A percentile compares a stretch with the other conserved stretches of the same genome.
These are phyloP conservation scores for Pegoplata infirma DNA, from an alignment of 2,888 invertebrate species.

Conservation along the genomic window DNA sequence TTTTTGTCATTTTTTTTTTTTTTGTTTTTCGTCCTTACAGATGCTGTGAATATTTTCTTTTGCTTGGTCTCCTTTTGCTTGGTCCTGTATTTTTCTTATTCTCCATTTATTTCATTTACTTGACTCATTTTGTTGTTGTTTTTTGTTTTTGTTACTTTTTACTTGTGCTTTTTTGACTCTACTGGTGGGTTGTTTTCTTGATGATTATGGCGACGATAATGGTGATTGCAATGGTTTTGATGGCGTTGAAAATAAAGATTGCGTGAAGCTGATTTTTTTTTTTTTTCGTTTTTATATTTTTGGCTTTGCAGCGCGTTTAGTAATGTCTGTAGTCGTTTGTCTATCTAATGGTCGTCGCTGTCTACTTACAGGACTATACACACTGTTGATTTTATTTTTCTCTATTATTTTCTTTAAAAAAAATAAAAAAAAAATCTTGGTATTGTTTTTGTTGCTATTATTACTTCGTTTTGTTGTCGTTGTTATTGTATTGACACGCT, in stretches of 20 bases:
- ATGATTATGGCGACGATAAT: conserved; percentile 78
- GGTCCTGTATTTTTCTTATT: neutral
- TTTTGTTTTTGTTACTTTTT: conserved; percentile 45
- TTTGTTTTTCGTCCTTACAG: neutral
- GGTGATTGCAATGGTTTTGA: conserved; percentile 77
- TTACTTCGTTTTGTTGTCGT: conserved; percentile 23
- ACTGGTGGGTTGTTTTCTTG: conserved; percentile 77
- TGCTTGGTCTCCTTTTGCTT: conserved; percentile 8
- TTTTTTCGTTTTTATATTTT: conserved; percentile 11
- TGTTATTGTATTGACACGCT: conserved; percentile 50
- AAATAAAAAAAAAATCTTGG: conserved; percentile 4
- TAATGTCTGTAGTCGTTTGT: conserved; percentile 50
- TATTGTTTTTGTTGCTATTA: conserved; percentile 41
- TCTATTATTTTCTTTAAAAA: conserved; percentile 18
- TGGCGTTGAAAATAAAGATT: conserved; percentile 76
- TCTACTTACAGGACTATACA: conserved; percentile 48
- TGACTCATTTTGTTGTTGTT: conserved; percentile 28
- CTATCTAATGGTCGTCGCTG: conserved; percentile 52
- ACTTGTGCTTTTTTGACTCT: conserved; percentile 66
- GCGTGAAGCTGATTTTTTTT: conserved; percentile 69
- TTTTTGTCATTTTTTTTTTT: neutral
- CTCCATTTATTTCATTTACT: neutral
- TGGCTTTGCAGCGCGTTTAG: conserved; percentile 44
- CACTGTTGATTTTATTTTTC: conserved; percentile 59
- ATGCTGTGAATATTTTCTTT: conserved; percentile 6